Evolutionary conservation across 53 echinoderm and acorn worm species (phyloP), one percentile per base, ranked within the genome.

Genomic region (Echinarachnius parma): DNA sequence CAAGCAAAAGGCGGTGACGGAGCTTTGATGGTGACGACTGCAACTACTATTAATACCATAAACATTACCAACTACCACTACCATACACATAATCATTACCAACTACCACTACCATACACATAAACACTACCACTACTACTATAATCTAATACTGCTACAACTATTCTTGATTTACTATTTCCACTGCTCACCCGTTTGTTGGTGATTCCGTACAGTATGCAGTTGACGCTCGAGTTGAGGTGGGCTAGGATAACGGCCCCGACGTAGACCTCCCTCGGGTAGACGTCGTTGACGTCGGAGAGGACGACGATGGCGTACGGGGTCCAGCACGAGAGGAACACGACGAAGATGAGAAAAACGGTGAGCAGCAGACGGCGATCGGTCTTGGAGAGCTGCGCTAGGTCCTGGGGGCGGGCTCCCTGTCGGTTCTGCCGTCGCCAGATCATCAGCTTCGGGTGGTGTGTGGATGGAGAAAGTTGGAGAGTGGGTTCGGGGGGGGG

Each of bases 231-330:
- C n/a, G 83, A 83, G 57, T 84, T 88, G 22, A 71, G 79, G 36
- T 88, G 89, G 3, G 89, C 89, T 42, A 88, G 45, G 57, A 79
- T 76, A 29, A 88, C 77, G 9, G 80, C 83, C 1, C 64, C 49
- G 16, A 88, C 80, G 76, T 84, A 77, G 13, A 88, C 33, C 28
- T 76, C 79, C 35, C 68, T 71, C 35, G 89, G 89, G 61, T 62
- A 83, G 15, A 61, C 52, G 66, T 80, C 61, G 18, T 25, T 15
- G 31, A 67, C 19, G 26, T 88, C 89, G 10, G 68, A 53, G 13
- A 88, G 76, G 25, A 88, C 84, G 28, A 88, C 72, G 35, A 88
- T 28, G 61, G 76, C 80, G 47, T 88, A 88, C 0, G 89, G 89
- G 0, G 83, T 80, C 89, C 89, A 88, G 42, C 84, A 84, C 15